A percentile compares a stretch with the other conserved stretches of the same genome.
Evolutionary conservation across 2,888 invertebrate genomes (phyloP).

Genomic region (Drosophila peninsularis): DNA sequence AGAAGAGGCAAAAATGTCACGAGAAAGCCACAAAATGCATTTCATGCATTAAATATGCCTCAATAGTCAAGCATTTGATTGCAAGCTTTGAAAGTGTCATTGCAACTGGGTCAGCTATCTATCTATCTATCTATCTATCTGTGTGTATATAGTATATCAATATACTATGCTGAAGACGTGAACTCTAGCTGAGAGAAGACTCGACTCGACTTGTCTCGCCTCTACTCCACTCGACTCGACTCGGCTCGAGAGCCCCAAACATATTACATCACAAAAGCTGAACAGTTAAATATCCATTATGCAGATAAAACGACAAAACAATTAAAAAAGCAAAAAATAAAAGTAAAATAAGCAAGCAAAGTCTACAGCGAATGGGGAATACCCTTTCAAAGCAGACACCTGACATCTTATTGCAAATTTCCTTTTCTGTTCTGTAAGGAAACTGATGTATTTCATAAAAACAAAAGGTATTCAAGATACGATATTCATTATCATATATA

Average conservation of each 20-base stretch:
- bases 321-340: not conserved
- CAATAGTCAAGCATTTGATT: conserved; percentile 62
- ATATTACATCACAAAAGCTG: conserved; percentile 59
- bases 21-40: conserved; percentile 76
- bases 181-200: conserved; percentile 1
- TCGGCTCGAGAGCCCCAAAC: not conserved
- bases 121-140: too few species aligned
- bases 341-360: not conserved
- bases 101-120: conserved; percentile 69
- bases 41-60: conserved; percentile 59
- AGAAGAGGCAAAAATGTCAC: conserved; percentile 66
- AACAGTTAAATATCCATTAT: conserved; percentile 59
- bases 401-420: too few species aligned
- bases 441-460: too few species aligned
- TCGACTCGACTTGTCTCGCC: not conserved
- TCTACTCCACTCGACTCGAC: not conserved
- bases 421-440: too few species aligned
- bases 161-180: too few species aligned
- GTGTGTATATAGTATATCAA: too few species aligned
- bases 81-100: conserved; percentile 71
- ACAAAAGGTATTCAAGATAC: too few species aligned
- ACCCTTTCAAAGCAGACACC: not conserved
- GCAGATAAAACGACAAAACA: conserved; percentile 24
- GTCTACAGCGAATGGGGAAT: not conserved
- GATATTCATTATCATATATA: too few species aligned